Percentiles rank a stretch among this genome's conserved stretches.
Conservation (phyloP, 2,888 invertebrate genomes). For the Spicauda simplicius region DNA sequence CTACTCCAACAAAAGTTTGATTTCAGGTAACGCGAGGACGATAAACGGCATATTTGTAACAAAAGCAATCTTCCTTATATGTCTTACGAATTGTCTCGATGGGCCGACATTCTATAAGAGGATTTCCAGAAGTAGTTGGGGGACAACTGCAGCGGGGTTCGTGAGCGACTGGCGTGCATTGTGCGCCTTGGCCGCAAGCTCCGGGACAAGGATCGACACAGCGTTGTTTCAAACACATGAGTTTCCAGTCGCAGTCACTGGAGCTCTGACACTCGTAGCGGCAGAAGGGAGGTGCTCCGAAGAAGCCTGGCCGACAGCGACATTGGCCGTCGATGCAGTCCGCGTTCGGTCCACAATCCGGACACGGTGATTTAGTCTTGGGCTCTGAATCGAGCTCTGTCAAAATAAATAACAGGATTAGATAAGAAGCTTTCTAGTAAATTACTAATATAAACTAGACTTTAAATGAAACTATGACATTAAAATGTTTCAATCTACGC, state of each 20-base stretch:
- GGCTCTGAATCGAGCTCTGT: constrained; percentile 62
- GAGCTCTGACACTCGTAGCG: constrained; percentile 89
- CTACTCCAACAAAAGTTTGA: constrained; percentile 14
- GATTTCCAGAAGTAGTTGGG: constrained; percentile 88
- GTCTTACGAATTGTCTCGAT: constrained; percentile 80
- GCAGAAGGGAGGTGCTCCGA: constrained; percentile 90
- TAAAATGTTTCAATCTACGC: too few species aligned
- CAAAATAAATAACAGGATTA: constrained; percentile 39
- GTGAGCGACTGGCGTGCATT: constrained; percentile 89
- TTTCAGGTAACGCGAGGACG: constrained; percentile 12
- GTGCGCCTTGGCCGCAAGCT: constrained; percentile 89
- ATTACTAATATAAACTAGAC: too few species aligned
- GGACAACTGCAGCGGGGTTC: constrained; percentile 89
- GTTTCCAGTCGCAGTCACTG: constrained; percentile 88
- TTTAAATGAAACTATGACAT: too few species aligned
- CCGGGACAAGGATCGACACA: constrained; percentile 91
- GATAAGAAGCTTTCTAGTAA: not conserved
- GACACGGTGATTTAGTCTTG: constrained; percentile 83
- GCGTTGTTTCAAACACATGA: constrained; percentile 88
- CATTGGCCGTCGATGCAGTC: constrained; percentile 89
- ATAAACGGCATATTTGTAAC: constrained; percentile 28
- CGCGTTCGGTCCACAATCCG: constrained; percentile 91
- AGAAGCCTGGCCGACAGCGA: constrained; percentile 87
- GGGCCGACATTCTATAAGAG: constrained; percentile 87
- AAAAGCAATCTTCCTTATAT: constrained; percentile 70